phyloP scores from a whole-genome alignment of 1,140 invertebrate genomes.

The Solen grandis region DNA sequence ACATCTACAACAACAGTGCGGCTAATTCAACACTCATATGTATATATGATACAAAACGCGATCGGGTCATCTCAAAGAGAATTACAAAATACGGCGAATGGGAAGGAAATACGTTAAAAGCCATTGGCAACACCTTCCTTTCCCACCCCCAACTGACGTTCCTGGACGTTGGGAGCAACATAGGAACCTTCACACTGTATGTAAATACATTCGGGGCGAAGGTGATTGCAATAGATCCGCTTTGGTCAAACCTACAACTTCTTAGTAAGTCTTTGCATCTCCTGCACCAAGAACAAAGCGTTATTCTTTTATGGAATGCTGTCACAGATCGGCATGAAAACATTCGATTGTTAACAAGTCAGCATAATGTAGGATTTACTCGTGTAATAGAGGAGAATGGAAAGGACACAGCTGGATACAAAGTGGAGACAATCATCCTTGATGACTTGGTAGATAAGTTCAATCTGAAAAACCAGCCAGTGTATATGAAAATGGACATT shows the following conservation, averaged over 20 bases:
- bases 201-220: background rate
- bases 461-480: background rate
- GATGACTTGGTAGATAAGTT: background rate
- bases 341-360: background rate
- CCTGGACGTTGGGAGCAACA: background rate
- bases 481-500: background rate
- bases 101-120: background rate
- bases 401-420: background rate
- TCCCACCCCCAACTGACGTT: background rate
- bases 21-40: background rate
- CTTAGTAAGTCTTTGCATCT: background rate
- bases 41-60: background rate
- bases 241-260: background rate
- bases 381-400: background rate
- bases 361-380: background rate
- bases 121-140: background rate
- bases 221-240: background rate
- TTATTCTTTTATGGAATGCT: background rate
- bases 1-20: background rate
- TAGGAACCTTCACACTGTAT: background rate
- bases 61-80: background rate
- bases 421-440: background rate
- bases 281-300: background rate
- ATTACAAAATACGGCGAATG: background rate
- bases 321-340: background rate